Evolutionary conservation across 1,140 invertebrate genomes (phyloP).

Genomic region (Drosophila kepulauana): DNA sequence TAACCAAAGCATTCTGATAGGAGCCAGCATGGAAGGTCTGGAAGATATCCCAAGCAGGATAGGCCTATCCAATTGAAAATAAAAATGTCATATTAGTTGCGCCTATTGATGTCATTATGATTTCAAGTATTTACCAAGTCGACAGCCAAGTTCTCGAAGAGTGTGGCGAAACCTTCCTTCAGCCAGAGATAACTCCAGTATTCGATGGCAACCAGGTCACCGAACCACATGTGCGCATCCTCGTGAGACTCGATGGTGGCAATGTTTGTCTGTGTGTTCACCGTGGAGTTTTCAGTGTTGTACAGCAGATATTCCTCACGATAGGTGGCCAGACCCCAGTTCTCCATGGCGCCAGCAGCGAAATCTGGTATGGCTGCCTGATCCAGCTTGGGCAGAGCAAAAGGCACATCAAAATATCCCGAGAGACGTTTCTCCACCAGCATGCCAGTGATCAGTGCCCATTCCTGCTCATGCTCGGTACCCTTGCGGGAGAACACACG

Average conservation of each 20-base stretch:
- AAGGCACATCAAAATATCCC: conserved; percentile 68
- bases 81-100: not conserved
- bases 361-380: conserved; percentile 81
- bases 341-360: conserved; percentile 84
- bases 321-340: conserved; percentile 83
- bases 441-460: conserved; percentile 75
- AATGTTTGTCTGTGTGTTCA: conserved; percentile 85
- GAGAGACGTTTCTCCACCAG: conserved; percentile 68
- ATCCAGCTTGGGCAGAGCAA: conserved; percentile 76
- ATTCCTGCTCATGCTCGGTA: conserved; percentile 72
- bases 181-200: conserved; percentile 89
- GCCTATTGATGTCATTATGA: not conserved
- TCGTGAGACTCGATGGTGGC: conserved; percentile 88
- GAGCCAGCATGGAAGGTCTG: conserved; percentile 91
- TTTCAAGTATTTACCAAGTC: conserved; percentile 52
- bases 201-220: conserved; percentile 87
- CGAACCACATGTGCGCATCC: conserved; percentile 89
- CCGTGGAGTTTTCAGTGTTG: conserved; percentile 69
- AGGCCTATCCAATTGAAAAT: conserved; percentile 83
- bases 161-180: conserved; percentile 87
- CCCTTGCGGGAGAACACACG: conserved; percentile 76
- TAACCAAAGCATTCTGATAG: conserved; percentile 88
- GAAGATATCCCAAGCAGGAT: conserved; percentile 90
- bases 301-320: conserved; percentile 77
- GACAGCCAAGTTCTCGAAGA: conserved; percentile 81